A percentile compares a stretch with the other conserved stretches of the same genome.
phyloP scores from a whole-genome alignment of 2,797 vertebrate genomes.

The Apogon hyalosoma region DNA sequence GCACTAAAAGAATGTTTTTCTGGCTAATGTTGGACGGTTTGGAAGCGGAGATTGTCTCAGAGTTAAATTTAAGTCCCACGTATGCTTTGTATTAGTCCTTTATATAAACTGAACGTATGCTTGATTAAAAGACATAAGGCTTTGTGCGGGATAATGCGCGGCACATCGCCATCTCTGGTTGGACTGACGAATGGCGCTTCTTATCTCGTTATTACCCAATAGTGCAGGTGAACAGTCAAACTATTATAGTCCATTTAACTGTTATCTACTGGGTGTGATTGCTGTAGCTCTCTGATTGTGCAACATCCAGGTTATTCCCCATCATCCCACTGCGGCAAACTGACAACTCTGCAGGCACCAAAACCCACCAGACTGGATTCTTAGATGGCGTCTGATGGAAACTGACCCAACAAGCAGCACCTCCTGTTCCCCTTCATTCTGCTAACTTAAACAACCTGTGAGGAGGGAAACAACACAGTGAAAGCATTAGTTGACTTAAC shows the following conservation, averaged over 20 bases:
- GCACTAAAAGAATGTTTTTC: neutral
- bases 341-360: neutral
- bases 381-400: conserved; percentile 53
- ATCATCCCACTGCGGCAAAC: neutral
- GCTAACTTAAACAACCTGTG: conserved; percentile 20
- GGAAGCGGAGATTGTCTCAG: neutral
- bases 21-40: no score
- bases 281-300: neutral
- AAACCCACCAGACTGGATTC: conserved; percentile 76
- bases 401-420: conserved; percentile 53
- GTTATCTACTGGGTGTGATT: neutral
- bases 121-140: neutral
- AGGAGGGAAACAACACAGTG: neutral
- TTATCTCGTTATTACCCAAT: conserved; percentile 72
- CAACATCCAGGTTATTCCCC: neutral
- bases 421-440: conserved; percentile 24
- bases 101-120: neutral
- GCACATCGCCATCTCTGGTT: conserved; percentile 52
- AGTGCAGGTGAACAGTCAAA: conserved; percentile 63
- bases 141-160: neutral
- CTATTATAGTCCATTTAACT: neutral
- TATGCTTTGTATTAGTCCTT: neutral
- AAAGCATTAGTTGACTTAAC: neutral
- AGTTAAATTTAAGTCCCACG: neutral
- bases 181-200: conserved; percentile 39